Evolutionary conservation across 2,113 vertebrate genomes (phyloP), one percentile per base, ranked within the genome.

Genomic region (Albula glossodonta): DNA sequence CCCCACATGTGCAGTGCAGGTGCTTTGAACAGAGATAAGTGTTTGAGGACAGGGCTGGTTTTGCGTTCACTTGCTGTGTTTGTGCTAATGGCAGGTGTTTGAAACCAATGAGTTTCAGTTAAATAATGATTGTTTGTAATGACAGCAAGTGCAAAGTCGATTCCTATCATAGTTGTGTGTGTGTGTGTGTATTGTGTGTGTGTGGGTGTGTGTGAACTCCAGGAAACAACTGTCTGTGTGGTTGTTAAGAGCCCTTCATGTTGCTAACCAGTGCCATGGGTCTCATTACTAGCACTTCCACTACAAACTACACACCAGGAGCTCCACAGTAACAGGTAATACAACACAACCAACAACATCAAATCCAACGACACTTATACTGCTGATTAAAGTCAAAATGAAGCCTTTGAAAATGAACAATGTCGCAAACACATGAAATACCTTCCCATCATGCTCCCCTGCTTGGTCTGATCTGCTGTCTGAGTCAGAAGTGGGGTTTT

Each of bases 191-290:
- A n/a, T n/a, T 56, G 53, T 41, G 31, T 41, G 31, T 41, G 31
- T 41, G 31, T 56, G 53, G 80, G 74, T 10, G 57, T 25, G 74
- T 49, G 52, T 63, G 60, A 82, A 66, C 87, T 87, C 88, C 81
- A 87, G 86, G 80, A 89, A 92, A 88, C 88, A 88, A 80, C 89
- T 88, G 91, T 90, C 7, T 56, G 53, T 56, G 53, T 56, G 7
- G 12, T 6, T 56, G 53, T 56, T 56, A 41, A 41, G 31, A 41
- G 31, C 31, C 31, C 31, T 41, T 41, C 31, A 41, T 41, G 31
- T 41, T 41, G 86, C 86, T 92, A 91, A 93, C 93, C 95, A 95
- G 94, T 94, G 92, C 95, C 94, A 94, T 77, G 93, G 60, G 94
- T 90, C 89, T 88, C 79, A 83, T 85, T 88, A 83, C 70, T 90